These are phyloP conservation scores for Eledone cirrhosa DNA, from an alignment of 2,888 invertebrate genomes.

Conservation along the genomic window DNA sequence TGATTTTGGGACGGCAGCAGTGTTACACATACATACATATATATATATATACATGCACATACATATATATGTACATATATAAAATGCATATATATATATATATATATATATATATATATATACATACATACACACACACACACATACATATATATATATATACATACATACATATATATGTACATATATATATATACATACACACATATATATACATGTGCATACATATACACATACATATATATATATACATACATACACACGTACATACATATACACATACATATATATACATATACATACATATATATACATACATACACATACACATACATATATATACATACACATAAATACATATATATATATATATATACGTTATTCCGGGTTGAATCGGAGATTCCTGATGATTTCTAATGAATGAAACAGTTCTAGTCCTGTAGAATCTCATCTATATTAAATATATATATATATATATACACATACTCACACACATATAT, in stretches of 20 bases:
- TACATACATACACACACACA: background rate
- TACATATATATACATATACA: background rate
- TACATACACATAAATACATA: no score
- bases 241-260: background rate
- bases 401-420: no score
- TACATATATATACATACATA: background rate
- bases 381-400: no score
- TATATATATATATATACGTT: no score
- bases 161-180: background rate
- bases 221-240: background rate
- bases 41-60: background rate
- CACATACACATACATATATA: background rate
- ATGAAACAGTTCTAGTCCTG: no score
- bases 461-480: background rate
- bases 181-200: background rate
- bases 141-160: background rate
- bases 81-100: background rate
- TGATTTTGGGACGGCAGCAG: no score
- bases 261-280: background rate
- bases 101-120: constrained; percentile 2
- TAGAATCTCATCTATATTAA: no score
- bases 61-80: background rate
- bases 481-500: background rate
- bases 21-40: background rate
- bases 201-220: background rate